Conservation (phyloP, 2,797 vertebrate species). For the Melopsittacus undulatus region DNA sequence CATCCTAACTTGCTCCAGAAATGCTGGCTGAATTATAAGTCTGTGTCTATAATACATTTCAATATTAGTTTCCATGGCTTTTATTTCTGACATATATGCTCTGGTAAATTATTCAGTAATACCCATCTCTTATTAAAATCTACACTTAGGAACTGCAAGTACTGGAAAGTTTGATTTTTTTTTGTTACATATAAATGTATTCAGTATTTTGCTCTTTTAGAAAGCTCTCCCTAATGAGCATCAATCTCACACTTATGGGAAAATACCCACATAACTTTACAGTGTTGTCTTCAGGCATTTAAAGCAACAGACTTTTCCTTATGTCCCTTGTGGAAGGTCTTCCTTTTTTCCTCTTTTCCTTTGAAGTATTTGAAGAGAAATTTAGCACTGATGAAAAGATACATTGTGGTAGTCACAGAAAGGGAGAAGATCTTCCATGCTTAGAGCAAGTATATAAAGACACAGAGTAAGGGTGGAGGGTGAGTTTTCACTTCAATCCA, state of each 20-base stretch:
- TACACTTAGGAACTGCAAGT: not conserved
- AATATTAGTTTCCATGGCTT: not conserved
- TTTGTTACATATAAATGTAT: not conserved
- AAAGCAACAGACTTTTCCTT: not conserved
- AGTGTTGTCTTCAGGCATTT: not conserved
- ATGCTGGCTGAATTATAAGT: not conserved
- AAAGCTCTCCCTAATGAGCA: not conserved
- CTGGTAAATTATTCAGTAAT: not conserved
- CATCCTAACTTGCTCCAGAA: not conserved
- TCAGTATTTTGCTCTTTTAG: not conserved
- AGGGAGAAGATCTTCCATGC: not conserved
- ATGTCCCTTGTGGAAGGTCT: not conserved
- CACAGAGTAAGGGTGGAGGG: not conserved
- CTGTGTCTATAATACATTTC: not conserved
- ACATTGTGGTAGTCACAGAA: not conserved
- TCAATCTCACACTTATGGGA: not conserved
- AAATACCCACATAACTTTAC: not conserved
- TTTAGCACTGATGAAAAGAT: slow-evolving; percentile 4
- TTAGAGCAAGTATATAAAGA: not conserved
- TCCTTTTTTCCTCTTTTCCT: not conserved
- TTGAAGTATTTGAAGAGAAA: not conserved
- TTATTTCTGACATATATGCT: not conserved
- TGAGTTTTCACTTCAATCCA: not conserved
- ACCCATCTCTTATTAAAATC: not conserved
- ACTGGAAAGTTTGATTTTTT: not conserved